Evolutionary conservation across 2,797 vertebrate genomes (phyloP).

Genomic region (Falco concolor): DNA sequence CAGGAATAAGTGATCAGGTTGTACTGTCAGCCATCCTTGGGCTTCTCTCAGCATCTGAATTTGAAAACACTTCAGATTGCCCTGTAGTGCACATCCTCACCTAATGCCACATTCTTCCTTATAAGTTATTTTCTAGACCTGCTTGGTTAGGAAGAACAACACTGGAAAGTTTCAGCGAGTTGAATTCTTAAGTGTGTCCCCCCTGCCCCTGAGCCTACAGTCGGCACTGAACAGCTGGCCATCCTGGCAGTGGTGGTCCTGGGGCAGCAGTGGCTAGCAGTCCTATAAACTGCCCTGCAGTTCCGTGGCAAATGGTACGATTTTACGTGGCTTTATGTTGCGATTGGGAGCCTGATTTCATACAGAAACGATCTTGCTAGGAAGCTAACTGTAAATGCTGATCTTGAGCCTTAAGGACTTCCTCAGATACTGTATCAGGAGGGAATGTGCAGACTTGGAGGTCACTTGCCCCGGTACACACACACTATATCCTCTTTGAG

Average conservation of each 20-base stretch:
- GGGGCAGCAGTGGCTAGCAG: neutral
- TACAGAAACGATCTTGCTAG: neutral
- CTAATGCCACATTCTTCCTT: neutral
- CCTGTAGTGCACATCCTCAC: neutral
- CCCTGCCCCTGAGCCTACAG: rapidly evolving
- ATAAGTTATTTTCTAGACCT: neutral
- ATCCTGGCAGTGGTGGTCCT: rapidly evolving
- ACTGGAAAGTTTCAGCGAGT: neutral
- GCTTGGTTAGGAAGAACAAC: neutral
- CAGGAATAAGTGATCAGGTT: neutral
- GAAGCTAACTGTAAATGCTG: neutral
- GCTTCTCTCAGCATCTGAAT: neutral
- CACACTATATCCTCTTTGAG: neutral
- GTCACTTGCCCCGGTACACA: neutral
- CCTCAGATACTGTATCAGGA: neutral
- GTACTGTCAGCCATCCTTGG: neutral
- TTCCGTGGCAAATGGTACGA: neutral
- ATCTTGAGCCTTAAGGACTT: neutral
- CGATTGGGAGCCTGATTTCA: neutral
- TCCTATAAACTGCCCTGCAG: neutral
- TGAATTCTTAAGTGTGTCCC: neutral
- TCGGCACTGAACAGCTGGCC: neutral
- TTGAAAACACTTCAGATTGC: neutral
- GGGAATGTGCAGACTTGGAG: neutral
- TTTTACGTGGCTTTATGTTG: neutral